phyloP scores from a whole-genome alignment of 1,140 invertebrate genomes.

The Drosophila ironensis region DNA sequence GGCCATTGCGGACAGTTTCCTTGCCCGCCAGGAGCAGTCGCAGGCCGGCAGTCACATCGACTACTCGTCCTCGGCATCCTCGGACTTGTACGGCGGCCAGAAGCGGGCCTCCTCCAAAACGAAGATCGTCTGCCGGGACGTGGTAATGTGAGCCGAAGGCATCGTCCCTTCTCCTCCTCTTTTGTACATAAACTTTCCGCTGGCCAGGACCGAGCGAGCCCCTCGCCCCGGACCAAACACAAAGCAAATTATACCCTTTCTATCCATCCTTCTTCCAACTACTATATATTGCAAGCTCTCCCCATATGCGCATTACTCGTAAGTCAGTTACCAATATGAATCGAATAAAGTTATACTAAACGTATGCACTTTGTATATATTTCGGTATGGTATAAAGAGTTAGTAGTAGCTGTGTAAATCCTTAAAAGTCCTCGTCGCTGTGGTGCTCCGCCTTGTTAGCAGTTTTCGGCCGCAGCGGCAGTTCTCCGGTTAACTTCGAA shows the following conservation, averaged over 20 bases:
- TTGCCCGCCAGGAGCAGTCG: conserved; percentile 74
- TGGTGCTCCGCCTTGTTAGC: conserved; percentile 69
- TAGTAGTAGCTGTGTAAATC: too few species aligned
- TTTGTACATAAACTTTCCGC: conserved; percentile 36
- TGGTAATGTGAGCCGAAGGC: conserved; percentile 48
- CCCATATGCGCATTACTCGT: conserved; percentile 9
- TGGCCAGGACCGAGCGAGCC: neutral
- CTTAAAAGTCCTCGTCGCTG: conserved; percentile 80
- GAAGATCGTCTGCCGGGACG: conserved; percentile 70
- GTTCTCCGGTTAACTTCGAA: conserved; percentile 75
- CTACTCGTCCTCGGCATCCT: conserved; percentile 72
- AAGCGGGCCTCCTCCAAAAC: conserved; percentile 65
- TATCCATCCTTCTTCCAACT: neutral
- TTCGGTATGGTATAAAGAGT: neutral
- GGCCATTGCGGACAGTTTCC: conserved; percentile 74
- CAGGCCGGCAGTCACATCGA: conserved; percentile 72
- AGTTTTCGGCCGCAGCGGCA: conserved; percentile 67
- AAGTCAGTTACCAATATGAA: conserved; percentile 43
- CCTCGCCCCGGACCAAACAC: neutral
- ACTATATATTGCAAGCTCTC: neutral
- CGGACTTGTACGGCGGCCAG: conserved; percentile 37
- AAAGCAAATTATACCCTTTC: conserved; percentile 5
- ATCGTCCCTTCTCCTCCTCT: neutral
- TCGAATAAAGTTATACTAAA: conserved; percentile 60
- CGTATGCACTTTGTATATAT: neutral